These are phyloP conservation scores for Wasmannia auropunctata DNA, from an alignment of 1,140 invertebrate species.

Conservation along the genomic window DNA sequence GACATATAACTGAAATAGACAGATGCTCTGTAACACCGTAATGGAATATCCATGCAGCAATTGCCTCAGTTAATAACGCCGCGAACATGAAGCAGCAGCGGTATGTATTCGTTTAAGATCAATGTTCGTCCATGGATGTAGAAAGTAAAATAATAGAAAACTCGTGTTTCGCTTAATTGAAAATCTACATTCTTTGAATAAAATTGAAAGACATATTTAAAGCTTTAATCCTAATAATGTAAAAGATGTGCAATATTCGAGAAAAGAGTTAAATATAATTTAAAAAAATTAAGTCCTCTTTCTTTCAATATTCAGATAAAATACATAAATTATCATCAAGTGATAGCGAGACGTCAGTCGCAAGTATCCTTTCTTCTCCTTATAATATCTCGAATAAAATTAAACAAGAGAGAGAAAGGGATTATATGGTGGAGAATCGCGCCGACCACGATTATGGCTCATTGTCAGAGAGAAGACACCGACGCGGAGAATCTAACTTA, in stretches of 20 bases:
- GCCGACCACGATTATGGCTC: not conserved
- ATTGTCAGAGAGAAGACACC: not conserved
- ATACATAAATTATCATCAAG: not conserved
- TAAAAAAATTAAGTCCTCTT: constrained; percentile 12
- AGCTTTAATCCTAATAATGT: not conserved
- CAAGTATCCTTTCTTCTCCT: not conserved
- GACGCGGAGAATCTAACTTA: not conserved
- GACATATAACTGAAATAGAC: not conserved
- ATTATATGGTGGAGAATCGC: not conserved
- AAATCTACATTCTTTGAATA: not conserved
- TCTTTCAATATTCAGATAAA: not conserved
- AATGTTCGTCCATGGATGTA: not conserved
- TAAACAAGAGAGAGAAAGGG: not conserved
- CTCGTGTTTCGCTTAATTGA: not conserved
- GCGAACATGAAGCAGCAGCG: not conserved
- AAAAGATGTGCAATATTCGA: not conserved
- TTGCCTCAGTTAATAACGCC: constrained; percentile 55
- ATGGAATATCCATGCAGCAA: constrained; percentile 51
- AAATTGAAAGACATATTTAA: not conserved
- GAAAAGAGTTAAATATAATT: not conserved
- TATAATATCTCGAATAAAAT: constrained; percentile 22
- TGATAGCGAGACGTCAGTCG: not conserved
- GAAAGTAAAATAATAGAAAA: constrained; percentile 11
- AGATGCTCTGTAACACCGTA: not conserved
- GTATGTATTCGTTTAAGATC: constrained; percentile 10